Base-by-base conservation (phyloP, 1,140 invertebrate species). In the Hyles euphorbiae region DNA sequence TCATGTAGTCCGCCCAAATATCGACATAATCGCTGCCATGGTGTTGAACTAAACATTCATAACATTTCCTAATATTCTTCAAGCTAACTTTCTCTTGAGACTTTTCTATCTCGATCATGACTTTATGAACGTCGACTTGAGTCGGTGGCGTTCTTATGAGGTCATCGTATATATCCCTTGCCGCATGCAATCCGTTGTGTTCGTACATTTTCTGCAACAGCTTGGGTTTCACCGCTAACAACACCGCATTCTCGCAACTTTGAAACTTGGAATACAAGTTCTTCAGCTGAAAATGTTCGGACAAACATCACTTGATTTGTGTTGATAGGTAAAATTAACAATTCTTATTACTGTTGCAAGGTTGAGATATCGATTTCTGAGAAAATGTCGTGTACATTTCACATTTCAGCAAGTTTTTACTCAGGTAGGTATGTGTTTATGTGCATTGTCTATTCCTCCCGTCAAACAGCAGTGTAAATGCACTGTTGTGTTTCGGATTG, bases 81-180 rank as follows among this genome's bases (percentile, higher is more conserved):
- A 62, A 46, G 63, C 67, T 76, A 4, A 52, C 58, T 47, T 83
- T 83, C 6, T 80, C 76, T 66, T 88, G 81, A 2, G 58, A 61
- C 56, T 70, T 71, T 67, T 88, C 86, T 61, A 88, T 79, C 8
- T 80, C 62, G 50, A 87, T 82, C 83, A 88, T 88, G 34, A 69
- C 47, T 49, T 59, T 72, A 32, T 88, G 83, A 5, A 86, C 63
- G 56, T 86, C 81, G 36, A 74, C 53, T 67, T 88, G 86, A 60
- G 74, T 77, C 0, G 86, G 86, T 9, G 86, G 86, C 34, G 78
- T 78, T 61, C 68, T 83, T 4, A 87, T 81, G 32, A 87, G 72
- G 22, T 83, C 79, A 60, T 86, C 83, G 73, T 88, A 87, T n/a
- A 81, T 61, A 34, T 81, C 70, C 56, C 83, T 75, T 36, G 83